Base-by-base conservation (phyloP, 2,113 vertebrate genomes). In the Notothenia rossii region DNA sequence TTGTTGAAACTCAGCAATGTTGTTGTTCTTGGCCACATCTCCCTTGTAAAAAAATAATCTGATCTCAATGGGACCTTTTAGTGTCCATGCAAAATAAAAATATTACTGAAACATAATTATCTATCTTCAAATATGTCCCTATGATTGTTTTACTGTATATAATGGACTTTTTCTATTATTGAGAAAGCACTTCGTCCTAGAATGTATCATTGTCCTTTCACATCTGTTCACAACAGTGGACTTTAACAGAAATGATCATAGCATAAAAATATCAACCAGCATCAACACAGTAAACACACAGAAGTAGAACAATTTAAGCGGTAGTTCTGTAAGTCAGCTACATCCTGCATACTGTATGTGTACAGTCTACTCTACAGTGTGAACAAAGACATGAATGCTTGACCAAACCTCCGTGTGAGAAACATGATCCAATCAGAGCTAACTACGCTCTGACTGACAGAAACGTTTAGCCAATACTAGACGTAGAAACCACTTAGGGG, bases 311-410 rank as follows among this genome's bases (percentile, higher is more conserved):
- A 3, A 60, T 12, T 7, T 36, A 10, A 70, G 50, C 48, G 14
- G 6, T 0, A 14, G 9, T 54, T 20, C 43, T 61, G 29, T 54
- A 40, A 29, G 13, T 10, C 25, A 73, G n/a, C 18, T 50, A 61
- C 46, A 46, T 10, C 40, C 3, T 50, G 53, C 3, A 56, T 17
- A 11, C 7, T 40, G 36, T 40, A 40, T 40, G 36, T 40, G 36
- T 50, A 66, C 46, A 53, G 2, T 40, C 36, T 40, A 40, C 3
- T 29, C 29, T 29, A 29, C 29, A 25, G 53, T 17, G 9, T 40
- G 68, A 89, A 92, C 90, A 92, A 93, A 90, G 88, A 75, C 81
- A 60, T 82, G 43, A 79, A 18, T 0, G 17, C 10, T 50, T 10
- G 5, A 3, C 72, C 29, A 11, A 61, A 58, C 9, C 58, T 1